Evolutionary conservation across 2,113 vertebrate species (phyloP).

Genomic region (Neolamprologus variostigma): DNA sequence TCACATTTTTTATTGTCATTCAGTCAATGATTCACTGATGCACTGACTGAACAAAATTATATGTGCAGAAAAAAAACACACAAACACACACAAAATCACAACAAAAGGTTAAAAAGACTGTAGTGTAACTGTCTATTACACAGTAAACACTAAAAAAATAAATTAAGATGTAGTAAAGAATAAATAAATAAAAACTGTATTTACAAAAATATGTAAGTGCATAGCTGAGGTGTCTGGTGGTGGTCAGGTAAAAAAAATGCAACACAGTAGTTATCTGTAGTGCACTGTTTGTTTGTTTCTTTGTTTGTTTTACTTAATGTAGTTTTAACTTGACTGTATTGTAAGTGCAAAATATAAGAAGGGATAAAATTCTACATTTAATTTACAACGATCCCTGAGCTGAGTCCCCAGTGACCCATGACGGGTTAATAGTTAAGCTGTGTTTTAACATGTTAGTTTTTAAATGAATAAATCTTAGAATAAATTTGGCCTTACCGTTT

Average conservation of each 20-base stretch:
- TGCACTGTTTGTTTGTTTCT: neutral
- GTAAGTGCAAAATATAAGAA: neutral
- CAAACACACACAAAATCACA: neutral
- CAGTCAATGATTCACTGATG: neutral
- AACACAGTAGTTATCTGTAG: neutral
- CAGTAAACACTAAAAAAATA: neutral
- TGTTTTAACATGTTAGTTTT: neutral
- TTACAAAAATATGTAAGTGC: neutral
- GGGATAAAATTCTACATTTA: neutral
- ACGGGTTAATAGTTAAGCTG: neutral
- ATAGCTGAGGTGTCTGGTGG: neutral
- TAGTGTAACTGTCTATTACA: neutral
- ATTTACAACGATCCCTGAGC: neutral
- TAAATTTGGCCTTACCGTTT: neutral
- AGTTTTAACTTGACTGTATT: neutral
- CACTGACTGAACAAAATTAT: neutral
- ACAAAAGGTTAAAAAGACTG: neutral
- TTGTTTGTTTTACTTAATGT: neutral
- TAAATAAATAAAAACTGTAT: neutral
- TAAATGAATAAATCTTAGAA: neutral
- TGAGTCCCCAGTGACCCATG: neutral
- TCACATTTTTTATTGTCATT: neutral
- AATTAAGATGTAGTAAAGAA: neutral
- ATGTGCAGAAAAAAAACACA: neutral
- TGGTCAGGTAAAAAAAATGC: neutral